Conservation (phyloP, 1,140 invertebrate species). For the Linepithema humile region DNA sequence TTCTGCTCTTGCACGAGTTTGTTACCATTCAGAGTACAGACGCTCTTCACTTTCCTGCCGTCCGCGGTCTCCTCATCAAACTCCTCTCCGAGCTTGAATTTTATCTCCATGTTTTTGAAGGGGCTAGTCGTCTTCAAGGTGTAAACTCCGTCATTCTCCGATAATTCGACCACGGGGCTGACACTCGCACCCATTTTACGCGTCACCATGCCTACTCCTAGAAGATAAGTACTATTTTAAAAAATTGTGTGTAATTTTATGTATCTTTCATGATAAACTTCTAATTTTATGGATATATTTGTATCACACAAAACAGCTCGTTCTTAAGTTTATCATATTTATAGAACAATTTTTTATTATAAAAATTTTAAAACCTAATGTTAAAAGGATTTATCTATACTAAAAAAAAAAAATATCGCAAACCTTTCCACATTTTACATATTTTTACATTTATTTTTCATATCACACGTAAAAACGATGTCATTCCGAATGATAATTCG, state of each 20-base stretch:
- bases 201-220: slow-evolving; percentile 91
- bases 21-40: slow-evolving; percentile 88
- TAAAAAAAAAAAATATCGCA: background rate
- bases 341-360: too few species aligned
- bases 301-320: background rate
- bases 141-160: slow-evolving; percentile 88
- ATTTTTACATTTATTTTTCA: too few species aligned
- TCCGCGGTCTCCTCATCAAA: slow-evolving; percentile 95
- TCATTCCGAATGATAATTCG: too few species aligned
- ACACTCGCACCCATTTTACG: slow-evolving; percentile 91
- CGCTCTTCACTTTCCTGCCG: slow-evolving; percentile 91
- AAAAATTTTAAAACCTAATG: background rate
- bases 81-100: slow-evolving; percentile 92
- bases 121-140: slow-evolving; percentile 91
- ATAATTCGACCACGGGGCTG: slow-evolving; percentile 90
- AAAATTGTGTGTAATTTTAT: background rate
- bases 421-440: background rate
- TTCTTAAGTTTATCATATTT: background rate
- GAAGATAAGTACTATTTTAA: slow-evolving; percentile 46
- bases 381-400: background rate
- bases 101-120: slow-evolving; percentile 92
- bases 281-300: background rate
- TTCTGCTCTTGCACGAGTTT: slow-evolving; percentile 90
- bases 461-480: too few species aligned
- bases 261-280: background rate